phyloP scores from a whole-genome alignment of 2,797 vertebrate species.

The Onychomys arenicola region DNA sequence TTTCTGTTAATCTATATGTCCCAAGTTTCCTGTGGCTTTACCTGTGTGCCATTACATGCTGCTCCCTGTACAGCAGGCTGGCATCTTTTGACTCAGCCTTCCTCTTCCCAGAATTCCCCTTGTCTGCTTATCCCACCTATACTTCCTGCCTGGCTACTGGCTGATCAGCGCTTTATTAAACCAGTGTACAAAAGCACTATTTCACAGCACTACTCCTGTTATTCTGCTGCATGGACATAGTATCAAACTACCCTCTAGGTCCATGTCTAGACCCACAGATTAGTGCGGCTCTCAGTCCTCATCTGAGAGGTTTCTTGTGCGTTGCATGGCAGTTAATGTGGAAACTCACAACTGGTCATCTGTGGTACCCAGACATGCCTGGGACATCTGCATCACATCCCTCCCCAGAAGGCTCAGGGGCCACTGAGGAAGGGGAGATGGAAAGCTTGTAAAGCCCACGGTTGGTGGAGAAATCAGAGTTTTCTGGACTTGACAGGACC shows the following conservation, averaged over 20 bases:
- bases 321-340: not conserved
- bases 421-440: not conserved
- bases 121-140: no score
- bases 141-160: no score
- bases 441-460: not conserved
- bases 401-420: not conserved
- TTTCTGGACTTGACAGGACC: not conserved
- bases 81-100: no score
- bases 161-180: no score
- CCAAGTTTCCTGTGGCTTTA: no score
- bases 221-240: not conserved
- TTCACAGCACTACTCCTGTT: not conserved
- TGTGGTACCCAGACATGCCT: not conserved
- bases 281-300: not conserved
- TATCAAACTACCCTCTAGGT: not conserved
- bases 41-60: no score
- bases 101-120: no score
- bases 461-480: not conserved
- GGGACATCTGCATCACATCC: no score
- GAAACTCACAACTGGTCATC: not conserved
- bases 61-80: no score
- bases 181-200: no score
- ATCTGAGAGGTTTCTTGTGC: not conserved
- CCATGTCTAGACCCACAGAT: not conserved
- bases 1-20: no score